Percentiles rank a stretch among this genome's conserved stretches.
Conservation (phyloP, 2,113 vertebrate genomes). For the Ammospiza caudacuta region DNA sequence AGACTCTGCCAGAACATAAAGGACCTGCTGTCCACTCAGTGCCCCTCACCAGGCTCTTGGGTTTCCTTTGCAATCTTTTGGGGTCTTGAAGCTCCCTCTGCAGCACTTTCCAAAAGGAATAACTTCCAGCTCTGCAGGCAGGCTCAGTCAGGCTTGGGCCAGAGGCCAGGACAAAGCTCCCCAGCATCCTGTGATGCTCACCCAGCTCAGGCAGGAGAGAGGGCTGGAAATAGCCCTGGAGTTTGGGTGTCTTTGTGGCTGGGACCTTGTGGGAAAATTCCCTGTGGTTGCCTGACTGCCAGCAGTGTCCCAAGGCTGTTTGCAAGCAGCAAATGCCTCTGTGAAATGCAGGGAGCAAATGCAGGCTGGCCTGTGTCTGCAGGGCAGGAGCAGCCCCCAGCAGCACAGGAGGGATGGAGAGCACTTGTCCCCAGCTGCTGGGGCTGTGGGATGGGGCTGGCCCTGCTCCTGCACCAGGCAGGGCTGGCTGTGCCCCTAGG, state of each 20-base stretch:
- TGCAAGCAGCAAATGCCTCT: not conserved
- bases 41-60: not conserved
- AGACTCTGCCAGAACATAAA: not conserved
- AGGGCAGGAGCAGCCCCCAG: not conserved
- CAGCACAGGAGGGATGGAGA: not conserved
- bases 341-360: not conserved
- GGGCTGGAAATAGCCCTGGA: not conserved
- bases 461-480: not conserved
- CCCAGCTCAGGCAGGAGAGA: not conserved
- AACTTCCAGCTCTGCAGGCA: not conserved
- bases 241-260: not conserved
- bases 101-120: not conserved
- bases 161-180: not conserved
- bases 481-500: accelerated
- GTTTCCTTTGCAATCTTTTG: not conserved
- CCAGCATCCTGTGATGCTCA: not conserved
- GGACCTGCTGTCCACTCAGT: not conserved
- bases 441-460: not conserved
- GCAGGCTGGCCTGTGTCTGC: not conserved
- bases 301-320: not conserved
- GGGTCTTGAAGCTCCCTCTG: not conserved
- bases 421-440: not conserved
- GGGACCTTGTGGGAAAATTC: not conserved
- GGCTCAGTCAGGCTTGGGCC: not conserved
- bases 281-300: not conserved